A percentile compares a stretch with the other conserved stretches of the same genome.
Conservation (phyloP, 2,797 vertebrate species). For the Pipistrellus nathusii region DNA sequence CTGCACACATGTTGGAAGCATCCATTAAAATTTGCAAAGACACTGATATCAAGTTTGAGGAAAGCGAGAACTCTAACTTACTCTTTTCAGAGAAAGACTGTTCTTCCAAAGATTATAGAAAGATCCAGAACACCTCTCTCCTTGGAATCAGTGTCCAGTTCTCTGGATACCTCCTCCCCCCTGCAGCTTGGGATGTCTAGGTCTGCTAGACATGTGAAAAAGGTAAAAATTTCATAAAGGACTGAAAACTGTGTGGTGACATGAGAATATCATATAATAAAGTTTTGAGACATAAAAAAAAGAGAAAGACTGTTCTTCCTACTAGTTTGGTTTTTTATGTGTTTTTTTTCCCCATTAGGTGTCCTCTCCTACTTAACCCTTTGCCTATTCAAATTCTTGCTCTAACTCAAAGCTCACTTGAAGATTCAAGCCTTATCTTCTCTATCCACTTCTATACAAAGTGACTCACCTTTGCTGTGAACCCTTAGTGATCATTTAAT, state of each 20-base stretch:
- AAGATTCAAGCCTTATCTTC: background rate
- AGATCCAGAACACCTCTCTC: too few species aligned
- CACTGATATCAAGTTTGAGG: background rate
- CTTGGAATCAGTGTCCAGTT: too few species aligned
- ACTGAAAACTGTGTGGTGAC: too few species aligned
- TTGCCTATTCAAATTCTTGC: background rate
- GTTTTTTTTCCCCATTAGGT: background rate
- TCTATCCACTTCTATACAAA: background rate
- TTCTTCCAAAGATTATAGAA: too few species aligned
- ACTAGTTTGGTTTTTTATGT: background rate
- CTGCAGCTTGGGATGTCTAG: too few species aligned
- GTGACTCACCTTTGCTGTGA: background rate
- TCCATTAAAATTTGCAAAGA: background rate
- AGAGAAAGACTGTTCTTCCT: background rate
- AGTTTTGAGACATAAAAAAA: too few species aligned
- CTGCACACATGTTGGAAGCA: background rate
- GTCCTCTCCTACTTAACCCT: background rate
- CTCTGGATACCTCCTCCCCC: too few species aligned
- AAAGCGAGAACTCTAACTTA: background rate
- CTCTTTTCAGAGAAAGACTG: background rate
- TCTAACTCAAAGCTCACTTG: background rate
- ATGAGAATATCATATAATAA: too few species aligned
- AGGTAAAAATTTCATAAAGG: too few species aligned
- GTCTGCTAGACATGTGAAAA: too few species aligned
- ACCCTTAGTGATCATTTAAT: background rate